These are phyloP conservation scores for Prunella strophiata DNA, from an alignment of 2,797 vertebrate species.

Conservation along the genomic window DNA sequence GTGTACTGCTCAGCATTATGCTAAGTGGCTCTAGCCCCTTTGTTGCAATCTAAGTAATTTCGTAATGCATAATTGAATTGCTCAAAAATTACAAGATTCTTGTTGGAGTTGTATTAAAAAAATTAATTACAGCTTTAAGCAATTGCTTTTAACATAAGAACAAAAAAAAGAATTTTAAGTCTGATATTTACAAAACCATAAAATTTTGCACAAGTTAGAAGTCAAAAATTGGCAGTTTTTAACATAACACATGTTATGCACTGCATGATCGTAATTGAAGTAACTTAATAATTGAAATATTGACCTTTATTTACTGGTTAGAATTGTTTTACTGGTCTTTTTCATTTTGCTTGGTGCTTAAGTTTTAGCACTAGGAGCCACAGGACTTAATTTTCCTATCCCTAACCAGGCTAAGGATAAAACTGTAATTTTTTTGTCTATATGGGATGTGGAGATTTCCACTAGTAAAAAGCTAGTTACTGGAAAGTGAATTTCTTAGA, in stretches of 20 bases:
- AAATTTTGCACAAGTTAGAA: not conserved
- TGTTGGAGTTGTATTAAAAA: not conserved
- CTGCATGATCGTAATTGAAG: not conserved
- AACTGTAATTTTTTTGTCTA: not conserved
- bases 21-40: not conserved
- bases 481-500: not conserved
- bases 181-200: not conserved
- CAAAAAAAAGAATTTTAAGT: not conserved
- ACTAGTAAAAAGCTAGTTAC: not conserved
- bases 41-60: not conserved
- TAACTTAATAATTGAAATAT: not conserved
- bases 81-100: not conserved
- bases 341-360: not conserved
- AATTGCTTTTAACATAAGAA: not conserved
- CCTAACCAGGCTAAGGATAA: not conserved
- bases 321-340: not conserved
- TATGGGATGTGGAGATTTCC: not conserved
- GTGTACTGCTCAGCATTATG: accelerated
- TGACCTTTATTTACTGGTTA: not conserved
- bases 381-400: not conserved
- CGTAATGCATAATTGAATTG: not conserved
- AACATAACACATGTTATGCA: accelerated
- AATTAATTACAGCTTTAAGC: not conserved
- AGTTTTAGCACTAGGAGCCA: not conserved
- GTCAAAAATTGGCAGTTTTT: not conserved